These are phyloP conservation scores for Heliconius erato DNA, from an alignment of 2,888 invertebrate genomes.

Conservation along the genomic window DNA sequence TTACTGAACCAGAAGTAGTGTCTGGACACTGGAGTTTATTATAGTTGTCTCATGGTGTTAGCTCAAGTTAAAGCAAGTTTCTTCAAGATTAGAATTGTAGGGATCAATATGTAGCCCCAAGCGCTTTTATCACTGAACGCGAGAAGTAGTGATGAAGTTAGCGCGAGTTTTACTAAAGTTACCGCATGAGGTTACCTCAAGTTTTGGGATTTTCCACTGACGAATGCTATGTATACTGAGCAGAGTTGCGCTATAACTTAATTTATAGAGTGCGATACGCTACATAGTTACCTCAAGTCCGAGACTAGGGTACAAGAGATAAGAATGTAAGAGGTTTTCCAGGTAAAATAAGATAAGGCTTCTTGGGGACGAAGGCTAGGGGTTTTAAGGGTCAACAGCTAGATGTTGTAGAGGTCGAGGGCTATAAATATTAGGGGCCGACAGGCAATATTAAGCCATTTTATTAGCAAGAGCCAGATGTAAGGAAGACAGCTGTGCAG, in stretches of 20 bases:
- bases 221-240: background rate
- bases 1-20: too few species aligned
- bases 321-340: too few species aligned
- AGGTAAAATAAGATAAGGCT: too few species aligned
- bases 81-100: background rate
- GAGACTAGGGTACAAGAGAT: too few species aligned
- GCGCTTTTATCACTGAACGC: background rate
- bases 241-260: background rate
- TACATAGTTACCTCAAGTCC: background rate
- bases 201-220: background rate
- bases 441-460: constrained; percentile 88
- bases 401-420: too few species aligned
- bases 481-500: constrained; percentile 94
- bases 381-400: background rate
- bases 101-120: background rate
- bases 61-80: background rate
- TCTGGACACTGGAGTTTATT: too few species aligned
- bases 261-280: background rate
- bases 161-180: background rate
- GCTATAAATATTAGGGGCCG: background rate
- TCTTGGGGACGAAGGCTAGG: background rate
- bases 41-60: background rate
- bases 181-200: too few species aligned
- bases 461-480: constrained; percentile 97
- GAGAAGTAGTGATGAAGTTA: background rate